Evolutionary conservation across 2,113 vertebrate species (phyloP).

Genomic region (Eolophus roseicapilla): DNA sequence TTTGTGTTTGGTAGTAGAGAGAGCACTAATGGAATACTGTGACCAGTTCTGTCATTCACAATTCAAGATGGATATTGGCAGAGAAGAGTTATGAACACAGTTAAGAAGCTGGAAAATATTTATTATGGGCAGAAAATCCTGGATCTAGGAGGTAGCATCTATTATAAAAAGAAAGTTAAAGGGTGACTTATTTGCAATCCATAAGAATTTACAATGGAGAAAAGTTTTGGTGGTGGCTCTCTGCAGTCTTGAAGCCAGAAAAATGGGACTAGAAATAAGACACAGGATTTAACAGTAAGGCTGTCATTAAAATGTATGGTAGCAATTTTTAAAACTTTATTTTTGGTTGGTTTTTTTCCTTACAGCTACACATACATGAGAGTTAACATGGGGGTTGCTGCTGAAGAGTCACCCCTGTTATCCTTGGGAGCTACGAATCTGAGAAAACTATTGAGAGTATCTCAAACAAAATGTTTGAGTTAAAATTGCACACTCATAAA

Average conservation of each 20-base stretch:
- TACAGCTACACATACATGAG: background rate
- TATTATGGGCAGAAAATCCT: background rate
- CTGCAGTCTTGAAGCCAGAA: background rate
- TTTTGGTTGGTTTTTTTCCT: background rate
- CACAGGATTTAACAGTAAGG: background rate
- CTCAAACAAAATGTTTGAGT: background rate
- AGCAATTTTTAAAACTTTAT: background rate
- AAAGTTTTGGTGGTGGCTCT: background rate
- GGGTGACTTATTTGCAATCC: background rate
- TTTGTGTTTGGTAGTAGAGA: background rate
- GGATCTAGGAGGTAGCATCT: background rate
- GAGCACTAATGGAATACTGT: background rate
- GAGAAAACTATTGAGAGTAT: background rate
- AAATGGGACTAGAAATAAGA: background rate
- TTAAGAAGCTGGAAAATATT: background rate
- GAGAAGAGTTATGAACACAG: background rate
- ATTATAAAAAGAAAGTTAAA: background rate
- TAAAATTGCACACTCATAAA: background rate
- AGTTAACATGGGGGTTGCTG: background rate
- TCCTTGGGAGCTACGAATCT: rapidly evolving
- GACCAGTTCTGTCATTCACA: background rate
- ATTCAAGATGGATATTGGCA: background rate
- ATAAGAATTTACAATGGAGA: background rate
- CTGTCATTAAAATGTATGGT: background rate
- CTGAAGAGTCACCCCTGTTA: background rate